Percentiles rank a stretch among this genome's conserved stretches.
Conservation (phyloP, 2,113 vertebrate species). For the Indri indri region DNA sequence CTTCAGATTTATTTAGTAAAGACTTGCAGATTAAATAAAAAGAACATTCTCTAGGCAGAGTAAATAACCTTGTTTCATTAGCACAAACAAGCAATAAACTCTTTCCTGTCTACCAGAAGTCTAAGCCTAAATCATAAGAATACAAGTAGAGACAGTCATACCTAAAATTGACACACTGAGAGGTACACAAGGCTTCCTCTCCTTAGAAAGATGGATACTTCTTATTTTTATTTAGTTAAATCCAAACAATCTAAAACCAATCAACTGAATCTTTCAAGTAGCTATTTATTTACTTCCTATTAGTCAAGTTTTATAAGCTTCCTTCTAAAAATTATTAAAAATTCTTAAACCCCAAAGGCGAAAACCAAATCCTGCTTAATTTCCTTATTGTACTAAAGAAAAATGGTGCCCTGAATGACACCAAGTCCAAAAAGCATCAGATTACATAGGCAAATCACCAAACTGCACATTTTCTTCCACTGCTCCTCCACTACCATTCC, state of each 20-base stretch:
- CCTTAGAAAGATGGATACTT: not conserved
- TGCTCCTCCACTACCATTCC: not conserved
- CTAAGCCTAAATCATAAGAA: not conserved
- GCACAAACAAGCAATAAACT: not conserved
- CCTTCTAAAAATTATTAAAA: constrained; percentile 25
- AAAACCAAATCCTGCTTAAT: constrained; percentile 13
- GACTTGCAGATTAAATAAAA: not conserved
- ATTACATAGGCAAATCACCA: not conserved
- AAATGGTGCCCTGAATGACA: not conserved
- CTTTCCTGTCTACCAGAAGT: not conserved
- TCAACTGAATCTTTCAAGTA: not conserved
- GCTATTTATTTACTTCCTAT: not conserved
- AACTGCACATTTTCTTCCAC: not conserved
- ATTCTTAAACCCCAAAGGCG: not conserved
- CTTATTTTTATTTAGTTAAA: constrained; percentile 23
- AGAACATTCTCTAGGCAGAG: not conserved
- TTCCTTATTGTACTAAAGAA: not conserved
- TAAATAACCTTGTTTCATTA: not conserved
- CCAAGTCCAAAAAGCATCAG: not conserved
- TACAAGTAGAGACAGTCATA: not conserved
- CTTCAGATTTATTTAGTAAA: not conserved
- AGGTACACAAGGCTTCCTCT: not conserved
- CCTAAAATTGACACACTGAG: not conserved
- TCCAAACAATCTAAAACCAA: not conserved
- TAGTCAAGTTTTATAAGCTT: constrained; percentile 16